Evolutionary conservation across 2,113 vertebrate species (phyloP), one percentile per base, ranked within the genome.

Genomic region (Geothlypis trichas): DNA sequence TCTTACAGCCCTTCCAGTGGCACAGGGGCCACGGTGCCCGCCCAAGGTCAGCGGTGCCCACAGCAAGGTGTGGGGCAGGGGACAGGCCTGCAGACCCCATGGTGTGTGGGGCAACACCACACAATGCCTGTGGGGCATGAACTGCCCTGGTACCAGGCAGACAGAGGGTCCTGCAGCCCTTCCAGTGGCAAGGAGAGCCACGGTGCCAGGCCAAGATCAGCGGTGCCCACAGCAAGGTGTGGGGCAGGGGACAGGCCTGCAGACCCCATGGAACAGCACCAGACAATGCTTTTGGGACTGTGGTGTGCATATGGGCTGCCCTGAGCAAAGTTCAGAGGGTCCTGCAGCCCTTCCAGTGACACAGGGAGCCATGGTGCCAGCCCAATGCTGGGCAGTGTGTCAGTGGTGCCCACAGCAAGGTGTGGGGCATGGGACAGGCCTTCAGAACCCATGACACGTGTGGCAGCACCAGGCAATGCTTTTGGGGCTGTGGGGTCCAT

Each of bases 81-180:
- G 15, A 61, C 54, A 21, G 13, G 15, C 52, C 52, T 20, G 2
- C 55, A 5, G 54, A 10, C 9, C 59, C 51, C 33, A 1, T 0
- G 21, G 71, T 21, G 8, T 1, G 11, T 2, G 6, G 42, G 77
- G 57, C 35, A 44, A 37, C 7, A 0, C 7, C 51, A 5, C 49
- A n/a, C 33, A 44, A 5, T 42, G 61, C 35, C 73, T 23, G 13
- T 13, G 24, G 49, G 49, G 75, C 71, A 1, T 0, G 22, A 52
- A 11, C 41, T 10, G 2, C 28, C 37, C 39, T 24, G 13, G 1
- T 33, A 5, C 44, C 3, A 0, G 41, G 27, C 37, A 35, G 26
- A 7, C 11, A 24, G 37, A 37, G 37, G 37, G 37, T 37, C 37
- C 37, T 37, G 10, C 37, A 37, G 37, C 37, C 37, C 37, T 37